These are phyloP conservation scores for Danionella dracula DNA, from an alignment of 2,797 vertebrate genomes.

Conservation along the genomic window DNA sequence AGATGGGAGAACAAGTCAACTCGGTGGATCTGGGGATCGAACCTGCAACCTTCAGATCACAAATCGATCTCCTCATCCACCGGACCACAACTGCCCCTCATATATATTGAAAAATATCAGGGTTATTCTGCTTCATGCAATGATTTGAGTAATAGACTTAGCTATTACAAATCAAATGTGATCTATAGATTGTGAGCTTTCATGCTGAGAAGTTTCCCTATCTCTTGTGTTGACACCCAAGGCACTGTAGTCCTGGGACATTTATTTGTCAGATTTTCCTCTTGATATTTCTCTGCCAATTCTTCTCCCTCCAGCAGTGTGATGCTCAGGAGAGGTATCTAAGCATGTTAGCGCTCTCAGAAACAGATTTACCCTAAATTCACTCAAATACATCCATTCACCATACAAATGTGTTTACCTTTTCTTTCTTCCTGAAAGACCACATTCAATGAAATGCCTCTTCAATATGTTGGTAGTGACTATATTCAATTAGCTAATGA, in stretches of 20 bases:
- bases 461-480: constrained; percentile 1
- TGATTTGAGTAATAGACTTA: constrained; percentile 9
- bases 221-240: constrained; percentile 3
- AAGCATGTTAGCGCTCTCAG: constrained; percentile 7
- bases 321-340: constrained; percentile 3
- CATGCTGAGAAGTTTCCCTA: background rate
- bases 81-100: too few species aligned
- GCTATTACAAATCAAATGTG: constrained; percentile 24
- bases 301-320: background rate
- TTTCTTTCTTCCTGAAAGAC: background rate
- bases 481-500: constrained; percentile 26
- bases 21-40: too few species aligned
- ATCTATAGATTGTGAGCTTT: background rate
- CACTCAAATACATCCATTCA: constrained; percentile 3
- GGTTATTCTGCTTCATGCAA: constrained; percentile 20
- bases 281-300: background rate
- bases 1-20: too few species aligned
- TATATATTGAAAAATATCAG: too few species aligned
- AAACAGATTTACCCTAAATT: background rate
- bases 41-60: too few species aligned
- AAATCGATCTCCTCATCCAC: too few species aligned
- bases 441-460: background rate
- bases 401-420: background rate
- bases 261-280: constrained; percentile 17
- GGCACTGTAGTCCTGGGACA: constrained; percentile 2